Percentiles rank a stretch among this genome's conserved stretches.
Evolutionary conservation across 2,888 invertebrate species (phyloP).

Genomic region (Drosophila kuntzei): DNA sequence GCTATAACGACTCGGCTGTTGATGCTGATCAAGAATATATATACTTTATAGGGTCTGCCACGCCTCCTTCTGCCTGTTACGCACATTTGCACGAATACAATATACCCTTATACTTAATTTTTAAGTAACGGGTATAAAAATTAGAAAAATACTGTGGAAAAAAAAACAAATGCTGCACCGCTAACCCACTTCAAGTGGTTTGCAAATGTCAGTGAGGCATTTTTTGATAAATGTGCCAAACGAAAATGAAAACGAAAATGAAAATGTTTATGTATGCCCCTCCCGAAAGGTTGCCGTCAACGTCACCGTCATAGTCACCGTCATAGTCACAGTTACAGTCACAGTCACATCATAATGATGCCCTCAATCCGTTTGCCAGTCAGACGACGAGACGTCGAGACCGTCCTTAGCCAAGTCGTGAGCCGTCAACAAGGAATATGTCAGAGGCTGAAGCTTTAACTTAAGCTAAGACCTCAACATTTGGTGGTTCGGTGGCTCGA

Average conservation of each 20-base stretch:
- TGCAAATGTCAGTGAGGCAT: slow-evolving; percentile 73
- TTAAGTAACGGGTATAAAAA: too few species aligned
- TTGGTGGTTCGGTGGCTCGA: slow-evolving; percentile 60
- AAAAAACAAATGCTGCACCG: slow-evolving; percentile 42
- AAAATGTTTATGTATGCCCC: slow-evolving; percentile 69
- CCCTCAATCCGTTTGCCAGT: slow-evolving; percentile 70
- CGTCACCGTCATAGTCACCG: slow-evolving; percentile 9
- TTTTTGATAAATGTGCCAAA: slow-evolving; percentile 78
- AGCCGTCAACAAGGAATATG: slow-evolving; percentile 80
- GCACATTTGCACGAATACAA: too few species aligned
- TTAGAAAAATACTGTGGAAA: too few species aligned
- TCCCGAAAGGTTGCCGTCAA: slow-evolving; percentile 70
- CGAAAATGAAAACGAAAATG: slow-evolving; percentile 71
- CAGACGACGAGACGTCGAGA: slow-evolving; percentile 39
- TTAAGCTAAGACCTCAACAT: slow-evolving; percentile 18
- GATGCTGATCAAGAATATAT: too few species aligned
- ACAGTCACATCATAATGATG: slow-evolving; percentile 79
- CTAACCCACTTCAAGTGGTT: slow-evolving; percentile 73
- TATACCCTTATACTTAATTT: too few species aligned
- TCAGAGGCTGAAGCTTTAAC: slow-evolving; percentile 67
- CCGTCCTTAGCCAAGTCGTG: slow-evolving; percentile 73
- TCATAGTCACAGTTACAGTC: slow-evolving; percentile 33
- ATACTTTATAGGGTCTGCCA: too few species aligned
- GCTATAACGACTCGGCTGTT: too few species aligned
- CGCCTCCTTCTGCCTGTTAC: too few species aligned